Base-by-base conservation (phyloP, 2,797 vertebrate genomes). In the Otus scops region DNA sequence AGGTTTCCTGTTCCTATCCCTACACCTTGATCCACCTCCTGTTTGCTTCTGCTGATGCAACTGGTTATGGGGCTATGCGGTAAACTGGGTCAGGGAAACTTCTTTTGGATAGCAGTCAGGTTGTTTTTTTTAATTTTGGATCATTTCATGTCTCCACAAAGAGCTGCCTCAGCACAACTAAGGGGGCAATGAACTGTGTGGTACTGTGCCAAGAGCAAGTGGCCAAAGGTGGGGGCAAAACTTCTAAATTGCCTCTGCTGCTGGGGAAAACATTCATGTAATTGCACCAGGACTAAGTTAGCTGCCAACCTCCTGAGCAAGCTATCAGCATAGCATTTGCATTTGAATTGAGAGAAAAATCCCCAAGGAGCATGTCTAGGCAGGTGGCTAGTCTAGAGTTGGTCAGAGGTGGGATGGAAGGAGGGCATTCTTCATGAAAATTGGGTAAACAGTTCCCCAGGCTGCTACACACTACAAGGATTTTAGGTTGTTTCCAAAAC, bases 401-500 rank as follows among this genome's bases (percentile, higher is more conserved):
- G 96, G 96, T 96, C 96, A 95, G 88, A 96, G 84, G 77, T 96
- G 92, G 91, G 92, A 94, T 89, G 80, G 96, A 95, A 97, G 92
- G 70, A 96, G 92, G 83, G 88, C 74, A 92, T 89, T 96, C 94
- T 93, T 89, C 84, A 77, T 45, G 83, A 89, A 85, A 89, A 90
- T 38, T 87, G 81, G 67, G 90, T 93, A 93, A 96, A 93, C 84
- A 85, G 67, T 23, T 96, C 95, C 93, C 93, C 63, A 28, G 95
- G 95, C 95, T 92, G 77, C 93, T 93, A 59, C 54, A 22, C 81
- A 32, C 67, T 45, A 32, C 70, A 63, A 94, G 86, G 86, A 92
- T 93, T 96, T 95, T 96, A 95, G 93, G 91, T 97, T 96, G 88
- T 96, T 97, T 96, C 96, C 96, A 82, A 89, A 93, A 91, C 95